Evolutionary conservation across 2,113 vertebrate genomes (phyloP).

Genomic region (Zosterops pallidus): DNA sequence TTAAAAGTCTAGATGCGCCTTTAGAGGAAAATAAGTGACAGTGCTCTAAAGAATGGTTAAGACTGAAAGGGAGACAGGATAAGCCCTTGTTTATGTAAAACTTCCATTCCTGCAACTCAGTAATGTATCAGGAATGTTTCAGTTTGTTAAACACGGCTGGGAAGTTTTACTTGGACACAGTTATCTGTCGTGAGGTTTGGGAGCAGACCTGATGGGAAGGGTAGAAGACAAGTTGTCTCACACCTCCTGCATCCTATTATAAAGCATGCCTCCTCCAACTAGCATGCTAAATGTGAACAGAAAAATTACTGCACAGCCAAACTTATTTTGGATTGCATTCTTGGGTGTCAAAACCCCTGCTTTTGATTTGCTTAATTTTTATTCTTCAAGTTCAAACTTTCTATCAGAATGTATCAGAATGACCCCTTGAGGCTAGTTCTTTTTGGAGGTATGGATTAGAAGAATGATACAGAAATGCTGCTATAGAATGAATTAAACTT

Average conservation of each 20-base stretch:
- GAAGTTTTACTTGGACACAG: not conserved
- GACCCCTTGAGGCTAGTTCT: not conserved
- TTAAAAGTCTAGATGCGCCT: not conserved
- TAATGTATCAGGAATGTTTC: not conserved
- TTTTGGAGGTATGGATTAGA: not conserved
- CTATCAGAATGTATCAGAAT: not conserved
- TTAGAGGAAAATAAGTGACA: not conserved
- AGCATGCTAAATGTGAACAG: not conserved
- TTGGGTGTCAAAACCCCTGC: not conserved
- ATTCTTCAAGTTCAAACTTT: not conserved
- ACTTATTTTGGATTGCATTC: not conserved
- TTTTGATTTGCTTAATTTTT: not conserved
- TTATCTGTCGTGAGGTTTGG: not conserved
- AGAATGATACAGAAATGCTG: not conserved
- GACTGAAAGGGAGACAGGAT: not conserved
- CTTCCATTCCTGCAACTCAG: not conserved
- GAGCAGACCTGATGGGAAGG: not conserved
- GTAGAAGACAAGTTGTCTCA: not conserved
- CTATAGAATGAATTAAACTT: not conserved
- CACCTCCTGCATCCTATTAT: not conserved
- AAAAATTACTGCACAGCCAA: not conserved
- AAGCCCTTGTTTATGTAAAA: not conserved
- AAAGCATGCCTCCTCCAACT: not conserved
- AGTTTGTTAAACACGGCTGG: not conserved
- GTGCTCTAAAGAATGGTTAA: not conserved